Base-by-base conservation (phyloP, 2,888 invertebrate genomes). In the Cabera pusaria region DNA sequence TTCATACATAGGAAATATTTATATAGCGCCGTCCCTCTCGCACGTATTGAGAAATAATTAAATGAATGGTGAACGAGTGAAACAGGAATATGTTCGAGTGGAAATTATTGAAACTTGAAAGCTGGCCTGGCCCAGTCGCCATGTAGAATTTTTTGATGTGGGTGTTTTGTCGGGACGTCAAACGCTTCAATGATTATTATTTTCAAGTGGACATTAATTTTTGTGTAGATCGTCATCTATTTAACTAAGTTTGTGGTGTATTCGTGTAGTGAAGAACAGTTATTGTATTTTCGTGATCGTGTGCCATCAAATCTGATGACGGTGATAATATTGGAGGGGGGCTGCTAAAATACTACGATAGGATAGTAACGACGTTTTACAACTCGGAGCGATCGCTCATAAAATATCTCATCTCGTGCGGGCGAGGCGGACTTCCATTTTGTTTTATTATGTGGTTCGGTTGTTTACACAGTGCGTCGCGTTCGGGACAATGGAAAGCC, bases 141-240 rank as follows among this genome's bases (percentile, higher is more conserved):
- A 83, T 84, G 84, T 86, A 85, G 74, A 81, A 68, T 81, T 86
- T 84, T 88, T 88, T 81, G 82, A 85, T 88, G 88, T 88, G 86
- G 87, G 88, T 88, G 89, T 89, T 76, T 70, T 79, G 75, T 80
- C 70, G 67, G 76, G 67, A 84, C 82, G 89, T 89, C 88, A 88
- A 89, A 86, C 76, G 80, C 77, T 83, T 83, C 77, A 78, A 78
- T 80, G 82, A 80, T 84, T 83, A 84, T 79, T 83, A 84, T 84
- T 84, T 84, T 85, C 74, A 76, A 85, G 82, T 84, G 79, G 72
- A 81, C 70, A 68, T 75, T 68, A 70, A 73, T 74, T 74, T 75
- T 76, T 60, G 74, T 79, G 74, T 74, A 73, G 75, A 73, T 75
- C 68, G 64, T 66, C 64, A 64, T 73, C 57, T 64, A 64, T 72